A percentile compares a stretch with the other conserved stretches of the same genome.
Evolutionary conservation across 2,113 vertebrate genomes (phyloP).

Genomic region (Ammodytes dubius): DNA sequence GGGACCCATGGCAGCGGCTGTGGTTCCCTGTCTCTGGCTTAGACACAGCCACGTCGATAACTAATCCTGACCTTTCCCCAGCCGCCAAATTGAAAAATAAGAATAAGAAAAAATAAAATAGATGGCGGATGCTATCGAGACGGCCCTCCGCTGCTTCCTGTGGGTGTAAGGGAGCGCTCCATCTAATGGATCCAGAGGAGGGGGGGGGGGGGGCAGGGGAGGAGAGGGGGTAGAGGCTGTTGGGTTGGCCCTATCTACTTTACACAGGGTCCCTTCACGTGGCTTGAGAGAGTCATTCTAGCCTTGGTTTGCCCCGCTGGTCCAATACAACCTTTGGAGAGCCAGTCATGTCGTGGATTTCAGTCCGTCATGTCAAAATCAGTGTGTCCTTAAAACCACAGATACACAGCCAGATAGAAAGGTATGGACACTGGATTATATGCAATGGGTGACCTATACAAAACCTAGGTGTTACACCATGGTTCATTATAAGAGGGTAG

Average conservation of each 20-base stretch:
- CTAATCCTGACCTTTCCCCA: constrained; percentile 87
- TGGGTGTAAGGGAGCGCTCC: constrained; percentile 67
- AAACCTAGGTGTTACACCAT: constrained; percentile 38
- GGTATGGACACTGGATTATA: constrained; percentile 17
- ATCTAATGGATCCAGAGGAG: constrained; percentile 79
- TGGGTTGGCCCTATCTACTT: constrained; percentile 57
- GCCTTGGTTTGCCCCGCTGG: constrained; percentile 43
- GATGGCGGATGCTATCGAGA: constrained; percentile 84
- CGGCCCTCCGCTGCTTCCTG: constrained; percentile 72
- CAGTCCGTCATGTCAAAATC: constrained; percentile 6
- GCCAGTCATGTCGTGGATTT: constrained; percentile 27
- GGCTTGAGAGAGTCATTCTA: constrained; percentile 65
- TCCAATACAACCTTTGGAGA: constrained; percentile 43
- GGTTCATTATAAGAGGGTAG: constrained; percentile 46
- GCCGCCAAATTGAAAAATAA: constrained; percentile 87
- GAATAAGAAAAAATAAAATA: constrained; percentile 86
- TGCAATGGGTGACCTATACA: constrained; percentile 44
- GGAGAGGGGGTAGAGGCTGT: constrained; percentile 19
- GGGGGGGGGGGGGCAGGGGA: constrained; percentile 15
- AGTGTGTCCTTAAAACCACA: constrained; percentile 28
- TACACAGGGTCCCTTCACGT: constrained; percentile 67
- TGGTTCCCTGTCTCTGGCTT: constrained; percentile 79
- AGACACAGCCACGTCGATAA: constrained; percentile 86
- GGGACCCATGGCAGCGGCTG: constrained; percentile 71
- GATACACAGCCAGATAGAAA: constrained; percentile 38